These are phyloP conservation scores for Ernsta delagoae DNA, from an alignment of 2,888 invertebrate species.

Conservation along the genomic window DNA sequence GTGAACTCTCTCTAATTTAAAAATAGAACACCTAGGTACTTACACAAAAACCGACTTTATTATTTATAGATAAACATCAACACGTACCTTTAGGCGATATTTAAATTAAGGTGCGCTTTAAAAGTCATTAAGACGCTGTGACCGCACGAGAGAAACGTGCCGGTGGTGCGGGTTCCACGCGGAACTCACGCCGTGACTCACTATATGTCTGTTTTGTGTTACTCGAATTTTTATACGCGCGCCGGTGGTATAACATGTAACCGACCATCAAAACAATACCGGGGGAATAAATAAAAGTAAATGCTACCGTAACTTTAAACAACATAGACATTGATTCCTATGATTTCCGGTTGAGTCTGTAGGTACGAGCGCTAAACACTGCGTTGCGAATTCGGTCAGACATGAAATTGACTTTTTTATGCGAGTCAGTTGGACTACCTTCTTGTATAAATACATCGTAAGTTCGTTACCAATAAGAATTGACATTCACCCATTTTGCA, in stretches of 20 bases:
- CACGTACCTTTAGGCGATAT: neutral
- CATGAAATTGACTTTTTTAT: neutral
- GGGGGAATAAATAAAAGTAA: slow-evolving; percentile 38
- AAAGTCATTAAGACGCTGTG: neutral
- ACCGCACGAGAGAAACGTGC: neutral
- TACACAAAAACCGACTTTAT: neutral
- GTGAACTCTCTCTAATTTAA: neutral
- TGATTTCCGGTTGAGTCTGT: neutral
- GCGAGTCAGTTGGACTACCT: no score
- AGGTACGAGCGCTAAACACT: no score
- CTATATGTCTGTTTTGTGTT: slow-evolving; percentile 41
- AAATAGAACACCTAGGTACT: neutral
- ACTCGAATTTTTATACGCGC: slow-evolving; percentile 37
- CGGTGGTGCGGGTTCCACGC: slow-evolving; percentile 11
- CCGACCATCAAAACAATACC: slow-evolving; percentile 40
- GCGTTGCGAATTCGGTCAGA: neutral
- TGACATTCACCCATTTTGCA: no score
- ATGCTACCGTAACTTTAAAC: neutral
- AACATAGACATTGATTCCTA: slow-evolving; percentile 8
- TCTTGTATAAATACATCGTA: no score
- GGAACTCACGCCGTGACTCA: slow-evolving; percentile 41
- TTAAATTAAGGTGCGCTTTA: neutral
- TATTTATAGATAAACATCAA: neutral
- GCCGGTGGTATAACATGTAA: slow-evolving; percentile 29
- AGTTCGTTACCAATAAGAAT: no score